Evolutionary conservation across 2,797 vertebrate species (phyloP).

Genomic region (Sebastes trivittatus): DNA sequence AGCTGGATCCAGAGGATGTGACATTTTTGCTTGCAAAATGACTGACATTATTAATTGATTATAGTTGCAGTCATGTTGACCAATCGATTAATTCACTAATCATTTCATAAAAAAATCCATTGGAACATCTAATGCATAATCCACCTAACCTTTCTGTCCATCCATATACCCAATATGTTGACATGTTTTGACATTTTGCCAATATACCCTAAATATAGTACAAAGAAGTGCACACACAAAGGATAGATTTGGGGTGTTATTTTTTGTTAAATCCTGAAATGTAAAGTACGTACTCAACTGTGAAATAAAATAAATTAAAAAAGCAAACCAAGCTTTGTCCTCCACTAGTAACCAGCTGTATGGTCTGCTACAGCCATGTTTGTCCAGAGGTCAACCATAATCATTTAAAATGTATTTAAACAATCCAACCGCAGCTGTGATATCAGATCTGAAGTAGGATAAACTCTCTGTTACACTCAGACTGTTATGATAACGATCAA

Average conservation of each 20-base stretch:
- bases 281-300: no score
- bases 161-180: not conserved
- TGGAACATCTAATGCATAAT: not conserved
- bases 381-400: not conserved
- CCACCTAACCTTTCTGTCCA: not conserved
- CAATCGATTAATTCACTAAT: not conserved
- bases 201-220: not conserved
- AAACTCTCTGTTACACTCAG: conserved; percentile 12
- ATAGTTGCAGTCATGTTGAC: no score
- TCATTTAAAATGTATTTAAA: not conserved
- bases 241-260: not conserved
- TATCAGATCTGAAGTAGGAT: conserved; percentile 4
- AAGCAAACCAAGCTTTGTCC: not conserved
- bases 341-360: not conserved
- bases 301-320: not conserved
- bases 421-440: conserved; percentile 13
- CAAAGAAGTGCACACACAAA: not conserved
- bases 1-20: not conserved
- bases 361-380: not conserved
- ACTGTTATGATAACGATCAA: conserved; percentile 32
- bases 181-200: not conserved
- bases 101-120: not conserved
- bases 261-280: not conserved
- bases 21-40: not conserved
- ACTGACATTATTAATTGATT: not conserved